These are phyloP conservation scores for Nemoura dubitans DNA, from an alignment of 2,888 invertebrate species.

Conservation along the genomic window DNA sequence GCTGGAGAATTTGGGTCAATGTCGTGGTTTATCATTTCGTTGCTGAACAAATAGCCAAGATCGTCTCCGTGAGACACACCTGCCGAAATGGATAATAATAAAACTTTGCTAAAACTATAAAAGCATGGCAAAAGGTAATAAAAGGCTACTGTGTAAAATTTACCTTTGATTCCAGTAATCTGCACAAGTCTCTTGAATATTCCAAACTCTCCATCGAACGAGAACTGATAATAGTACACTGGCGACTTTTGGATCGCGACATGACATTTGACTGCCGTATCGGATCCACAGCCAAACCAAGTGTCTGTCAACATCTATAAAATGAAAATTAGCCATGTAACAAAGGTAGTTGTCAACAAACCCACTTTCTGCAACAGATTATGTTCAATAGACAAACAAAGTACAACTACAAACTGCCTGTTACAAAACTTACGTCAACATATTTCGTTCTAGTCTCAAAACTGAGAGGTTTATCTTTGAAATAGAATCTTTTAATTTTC, in stretches of 20 bases:
- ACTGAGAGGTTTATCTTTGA: constrained; percentile 42
- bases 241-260: constrained; percentile 26
- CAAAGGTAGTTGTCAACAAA: too few species aligned
- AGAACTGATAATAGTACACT: constrained; percentile 45
- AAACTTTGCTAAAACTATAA: too few species aligned
- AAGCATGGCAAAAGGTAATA: too few species aligned
- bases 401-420: too few species aligned
- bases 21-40: constrained; percentile 34
- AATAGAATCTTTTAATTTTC: constrained; percentile 45
- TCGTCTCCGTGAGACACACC: constrained; percentile 50
- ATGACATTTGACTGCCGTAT: constrained; percentile 38
- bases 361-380: too few species aligned
- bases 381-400: too few species aligned
- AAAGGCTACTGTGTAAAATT: neutral
- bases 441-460: constrained; percentile 37
- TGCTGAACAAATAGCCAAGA: constrained; percentile 48
- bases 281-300: constrained; percentile 43
- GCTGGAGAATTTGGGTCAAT: constrained; percentile 44
- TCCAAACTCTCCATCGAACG: constrained; percentile 47
- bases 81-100: neutral
- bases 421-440: constrained; percentile 42
- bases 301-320: constrained; percentile 37
- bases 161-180: neutral
- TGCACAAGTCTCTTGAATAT: constrained; percentile 45
- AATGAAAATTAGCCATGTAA: neutral